phyloP scores from a whole-genome alignment of 1,140 invertebrate species.

The Trachymyrmex septentrionalis region DNA sequence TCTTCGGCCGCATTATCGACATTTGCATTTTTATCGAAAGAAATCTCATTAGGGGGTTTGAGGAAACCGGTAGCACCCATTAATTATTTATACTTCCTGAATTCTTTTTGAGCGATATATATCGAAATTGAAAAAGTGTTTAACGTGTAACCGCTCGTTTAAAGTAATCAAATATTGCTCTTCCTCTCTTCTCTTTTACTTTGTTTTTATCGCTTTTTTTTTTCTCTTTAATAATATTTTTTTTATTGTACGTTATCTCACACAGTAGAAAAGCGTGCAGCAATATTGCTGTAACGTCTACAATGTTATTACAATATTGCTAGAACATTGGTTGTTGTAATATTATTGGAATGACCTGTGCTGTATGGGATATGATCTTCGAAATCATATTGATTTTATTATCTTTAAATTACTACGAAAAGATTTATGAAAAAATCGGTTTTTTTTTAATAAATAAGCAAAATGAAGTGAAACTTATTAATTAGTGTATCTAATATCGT shows the following conservation, averaged over 20 bases:
- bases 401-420: neutral
- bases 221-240: neutral
- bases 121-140: constrained; percentile 30
- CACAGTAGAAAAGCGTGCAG: too few relatives aligned
- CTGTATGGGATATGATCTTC: neutral
- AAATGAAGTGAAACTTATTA: neutral
- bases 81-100: constrained; percentile 29
- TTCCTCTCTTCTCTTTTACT: neutral
- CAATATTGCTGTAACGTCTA: too few relatives aligned
- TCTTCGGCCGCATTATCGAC: constrained; percentile 41
- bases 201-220: neutral
- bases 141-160: neutral
- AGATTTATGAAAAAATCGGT: neutral
- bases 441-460: neutral
- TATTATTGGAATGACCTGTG: too few relatives aligned
- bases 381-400: constrained; percentile 3
- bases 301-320: too few relatives aligned
- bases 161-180: neutral
- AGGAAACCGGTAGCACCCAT: neutral
- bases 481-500: neutral
- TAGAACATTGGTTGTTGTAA: too few relatives aligned
- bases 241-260: too few relatives aligned
- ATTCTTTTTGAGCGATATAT: neutral
- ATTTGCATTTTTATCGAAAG: constrained; percentile 43
- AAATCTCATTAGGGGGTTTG: neutral